Conservation (phyloP, 1,140 invertebrate species). For the Trichomalopsis sarcophagae region DNA sequence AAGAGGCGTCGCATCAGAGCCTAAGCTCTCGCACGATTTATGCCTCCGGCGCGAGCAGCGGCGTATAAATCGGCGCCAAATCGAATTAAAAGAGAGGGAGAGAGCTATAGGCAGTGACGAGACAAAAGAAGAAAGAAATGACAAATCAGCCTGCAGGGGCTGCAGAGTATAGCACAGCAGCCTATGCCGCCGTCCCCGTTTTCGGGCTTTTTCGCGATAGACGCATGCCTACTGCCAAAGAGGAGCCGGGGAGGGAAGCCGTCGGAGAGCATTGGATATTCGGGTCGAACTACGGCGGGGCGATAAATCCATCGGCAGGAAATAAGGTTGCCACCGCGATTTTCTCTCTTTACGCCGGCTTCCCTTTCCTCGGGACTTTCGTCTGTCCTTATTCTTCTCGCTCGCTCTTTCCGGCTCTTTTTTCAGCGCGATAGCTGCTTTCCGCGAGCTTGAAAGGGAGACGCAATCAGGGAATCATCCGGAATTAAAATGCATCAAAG, state of each 20-base stretch:
- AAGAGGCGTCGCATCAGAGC: conserved; percentile 1
- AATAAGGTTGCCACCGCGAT: conserved; percentile 58
- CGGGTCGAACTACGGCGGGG: conserved; percentile 51
- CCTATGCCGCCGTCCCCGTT: not conserved
- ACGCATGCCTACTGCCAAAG: conserved; percentile 4
- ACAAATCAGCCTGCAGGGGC: conserved; percentile 24
- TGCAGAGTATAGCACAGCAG: not conserved
- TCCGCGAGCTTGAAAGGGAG: not conserved
- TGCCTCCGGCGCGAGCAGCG: not conserved
- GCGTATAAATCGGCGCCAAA: conserved; percentile 36
- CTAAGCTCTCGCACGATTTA: conserved; percentile 30
- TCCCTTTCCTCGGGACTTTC: conserved; percentile 36
- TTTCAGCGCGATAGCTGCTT: not conserved
- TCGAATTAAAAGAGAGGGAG: conserved; percentile 38
- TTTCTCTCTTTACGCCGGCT: conserved; percentile 46
- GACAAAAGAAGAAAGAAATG: conserved; percentile 34
- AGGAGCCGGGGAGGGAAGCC: not conserved
- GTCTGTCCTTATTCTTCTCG: conserved; percentile 41
- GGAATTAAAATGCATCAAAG: conserved; percentile 18
- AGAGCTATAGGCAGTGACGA: not conserved
- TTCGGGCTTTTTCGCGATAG: not conserved
- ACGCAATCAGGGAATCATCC: not conserved
- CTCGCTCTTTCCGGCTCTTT: not conserved
- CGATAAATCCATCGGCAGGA: conserved; percentile 60
- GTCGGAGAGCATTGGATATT: conserved; percentile 54